Conservation (phyloP, 2,113 vertebrate genomes). For the Oriolus oriolus region DNA sequence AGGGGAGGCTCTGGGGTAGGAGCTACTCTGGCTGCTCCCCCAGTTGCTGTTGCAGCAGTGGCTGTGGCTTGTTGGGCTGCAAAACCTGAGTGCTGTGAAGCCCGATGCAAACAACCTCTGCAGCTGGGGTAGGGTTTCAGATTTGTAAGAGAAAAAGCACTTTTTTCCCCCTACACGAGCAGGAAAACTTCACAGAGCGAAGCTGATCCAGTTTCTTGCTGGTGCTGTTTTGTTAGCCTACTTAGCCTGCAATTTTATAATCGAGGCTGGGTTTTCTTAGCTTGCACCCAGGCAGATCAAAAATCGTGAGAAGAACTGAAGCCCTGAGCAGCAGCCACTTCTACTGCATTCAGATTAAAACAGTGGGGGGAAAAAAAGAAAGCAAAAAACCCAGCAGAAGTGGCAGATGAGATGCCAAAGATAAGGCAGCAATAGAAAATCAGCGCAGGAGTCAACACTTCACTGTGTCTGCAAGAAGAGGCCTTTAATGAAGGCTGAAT, state of each 20-base stretch:
- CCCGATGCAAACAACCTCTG: background rate
- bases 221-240: constrained; percentile 46
- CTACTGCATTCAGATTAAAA: background rate
- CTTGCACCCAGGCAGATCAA: background rate
- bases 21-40: background rate
- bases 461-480: background rate
- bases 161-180: background rate
- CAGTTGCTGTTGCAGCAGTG: background rate
- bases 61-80: background rate
- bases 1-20: background rate
- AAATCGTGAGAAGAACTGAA: background rate
- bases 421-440: constrained; percentile 42
- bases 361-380: background rate
- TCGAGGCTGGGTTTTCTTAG: background rate
- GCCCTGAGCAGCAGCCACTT: background rate
- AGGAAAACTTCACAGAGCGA: background rate
- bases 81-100: background rate
- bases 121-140: background rate
- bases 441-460: constrained; percentile 24
- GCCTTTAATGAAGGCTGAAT: constrained; percentile 39
- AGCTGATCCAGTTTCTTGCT: constrained; percentile 42
- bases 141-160: background rate
- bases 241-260: constrained; percentile 32
- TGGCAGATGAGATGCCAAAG: constrained; percentile 42
- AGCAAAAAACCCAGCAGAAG: background rate